Conservation (phyloP, 1,140 invertebrate genomes). For the Drosophila ananassae region DNA sequence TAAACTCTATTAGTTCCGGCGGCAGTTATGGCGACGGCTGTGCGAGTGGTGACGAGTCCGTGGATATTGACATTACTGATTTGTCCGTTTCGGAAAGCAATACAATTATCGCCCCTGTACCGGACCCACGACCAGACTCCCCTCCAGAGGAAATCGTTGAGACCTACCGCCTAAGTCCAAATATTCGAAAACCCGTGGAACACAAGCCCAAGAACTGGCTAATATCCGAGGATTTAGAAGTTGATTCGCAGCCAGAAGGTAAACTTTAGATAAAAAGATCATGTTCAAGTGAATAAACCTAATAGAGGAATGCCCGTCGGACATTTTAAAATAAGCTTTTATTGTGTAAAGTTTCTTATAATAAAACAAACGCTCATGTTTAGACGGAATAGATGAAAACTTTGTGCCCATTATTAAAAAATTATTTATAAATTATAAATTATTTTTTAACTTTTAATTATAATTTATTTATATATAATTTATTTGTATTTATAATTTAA, state of each 20-base stretch:
- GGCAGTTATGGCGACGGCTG: constrained; percentile 30
- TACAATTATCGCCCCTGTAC: constrained; percentile 4
- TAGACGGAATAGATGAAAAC: no score
- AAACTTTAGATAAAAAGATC: neutral
- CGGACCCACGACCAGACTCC: constrained; percentile 15
- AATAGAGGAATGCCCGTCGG: neutral
- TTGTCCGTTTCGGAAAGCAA: constrained; percentile 35
- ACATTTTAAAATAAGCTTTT: neutral
- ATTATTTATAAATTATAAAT: no score
- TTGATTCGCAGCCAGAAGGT: constrained; percentile 35
- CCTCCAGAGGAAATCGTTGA: constrained; percentile 22
- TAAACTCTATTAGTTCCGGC: constrained; percentile 33
- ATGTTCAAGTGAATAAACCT: neutral
- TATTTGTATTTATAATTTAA: no score
- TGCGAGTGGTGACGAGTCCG: constrained; percentile 40
- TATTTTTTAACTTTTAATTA: no score
- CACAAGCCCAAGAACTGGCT: constrained; percentile 36
- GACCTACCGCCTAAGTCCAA: constrained; percentile 11
- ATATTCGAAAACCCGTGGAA: constrained; percentile 27
- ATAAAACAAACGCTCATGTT: neutral
- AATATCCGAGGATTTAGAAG: constrained; percentile 37
- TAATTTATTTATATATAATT: no score
- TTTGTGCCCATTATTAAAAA: no score
- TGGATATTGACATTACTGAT: constrained; percentile 42
- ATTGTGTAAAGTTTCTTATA: neutral